These are phyloP conservation scores for Schmidtea mediterranea DNA, from an alignment of 1,140 invertebrate species.

Conservation along the genomic window DNA sequence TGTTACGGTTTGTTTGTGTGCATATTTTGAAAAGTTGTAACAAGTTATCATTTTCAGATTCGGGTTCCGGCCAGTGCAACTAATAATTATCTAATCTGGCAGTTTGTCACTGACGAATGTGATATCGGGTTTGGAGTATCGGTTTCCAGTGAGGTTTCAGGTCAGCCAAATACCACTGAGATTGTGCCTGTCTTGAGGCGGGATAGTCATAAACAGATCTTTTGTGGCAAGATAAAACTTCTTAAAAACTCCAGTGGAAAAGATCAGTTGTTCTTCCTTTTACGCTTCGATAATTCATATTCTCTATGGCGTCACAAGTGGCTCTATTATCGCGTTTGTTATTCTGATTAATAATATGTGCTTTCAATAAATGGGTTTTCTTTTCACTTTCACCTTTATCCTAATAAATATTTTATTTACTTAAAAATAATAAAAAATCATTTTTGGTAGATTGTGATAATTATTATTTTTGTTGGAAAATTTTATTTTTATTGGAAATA, in stretches of 20 bases:
- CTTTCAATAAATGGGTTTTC: neutral
- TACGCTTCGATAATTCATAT: constrained; percentile 98
- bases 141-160: constrained; percentile 33
- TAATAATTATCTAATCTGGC: constrained; percentile 85
- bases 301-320: constrained; percentile 95
- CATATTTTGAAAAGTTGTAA: neutral
- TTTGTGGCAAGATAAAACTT: constrained; percentile 38
- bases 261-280: constrained; percentile 77
- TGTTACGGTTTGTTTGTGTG: constrained; percentile 40
- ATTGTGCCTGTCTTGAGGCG: constrained; percentile 71
- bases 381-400: too few species aligned
- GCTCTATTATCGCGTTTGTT: constrained; percentile 89
- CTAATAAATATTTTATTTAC: too few species aligned
- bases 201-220: constrained; percentile 81
- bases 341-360: constrained; percentile 33
- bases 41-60: constrained; percentile 29
- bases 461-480: too few species aligned
- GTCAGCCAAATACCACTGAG: constrained; percentile 46
- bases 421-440: too few species aligned
- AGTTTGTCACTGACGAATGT: constrained; percentile 87
- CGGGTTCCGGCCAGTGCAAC: constrained; percentile 79
- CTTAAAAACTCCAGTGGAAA: constrained; percentile 30
- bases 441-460: too few species aligned
- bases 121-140: constrained; percentile 90
- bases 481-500: too few species aligned